Base-by-base conservation (phyloP, 2,797 vertebrate genomes). In the Lepidocolaptes lacrymiger region DNA sequence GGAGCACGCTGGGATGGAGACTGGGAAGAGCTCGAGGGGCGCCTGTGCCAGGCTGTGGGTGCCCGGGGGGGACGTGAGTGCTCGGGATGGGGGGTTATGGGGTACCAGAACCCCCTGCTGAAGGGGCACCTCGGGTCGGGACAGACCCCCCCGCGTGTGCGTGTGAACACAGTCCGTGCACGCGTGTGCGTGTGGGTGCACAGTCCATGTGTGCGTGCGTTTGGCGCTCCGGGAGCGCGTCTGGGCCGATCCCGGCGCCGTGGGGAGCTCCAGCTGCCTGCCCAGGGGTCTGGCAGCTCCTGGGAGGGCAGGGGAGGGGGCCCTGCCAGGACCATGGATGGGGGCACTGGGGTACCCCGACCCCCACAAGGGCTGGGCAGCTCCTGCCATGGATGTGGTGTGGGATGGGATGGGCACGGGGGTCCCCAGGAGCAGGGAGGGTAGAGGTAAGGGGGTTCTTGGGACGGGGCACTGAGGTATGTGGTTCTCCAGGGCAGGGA, bases 331-430 rank as follows among this genome's bases (percentile, higher is more conserved):
- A 14, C 36, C 14, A 6, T 14, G 44, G 51, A 9, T 3, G 26
- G 10, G 17, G 16, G 21, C 52, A 8, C 5, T 2, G 22, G 18
- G 51, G 36, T 10, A 3, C 23, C 66, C 18, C 14, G 3, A 36
- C 24, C 9, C 20, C 6, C 10, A 5, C 54, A 8, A 12, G 4
- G 32, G 10, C 34, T 17, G 34, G 7, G 71, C 20, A 13, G 17
- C 62, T 41, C 46, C 46, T 46, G 54, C 28, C 10, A 0, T 0
- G 10, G 36, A 56, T 43, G 58, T 1, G 28, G 34, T 7, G 17
- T 12, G 46, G 30, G 51, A 10, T 61, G 72, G 34, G 30, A 2
- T 19, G 75, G n/a, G 43, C 8, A 23, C 34, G 9, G 18, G 51
- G 37, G 37, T 7, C 75, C 36, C 32, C 7, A 34, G 61, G 16